Evolutionary conservation across 2,113 vertebrate genomes (phyloP).

Genomic region (Nycticryphes semicollaris): DNA sequence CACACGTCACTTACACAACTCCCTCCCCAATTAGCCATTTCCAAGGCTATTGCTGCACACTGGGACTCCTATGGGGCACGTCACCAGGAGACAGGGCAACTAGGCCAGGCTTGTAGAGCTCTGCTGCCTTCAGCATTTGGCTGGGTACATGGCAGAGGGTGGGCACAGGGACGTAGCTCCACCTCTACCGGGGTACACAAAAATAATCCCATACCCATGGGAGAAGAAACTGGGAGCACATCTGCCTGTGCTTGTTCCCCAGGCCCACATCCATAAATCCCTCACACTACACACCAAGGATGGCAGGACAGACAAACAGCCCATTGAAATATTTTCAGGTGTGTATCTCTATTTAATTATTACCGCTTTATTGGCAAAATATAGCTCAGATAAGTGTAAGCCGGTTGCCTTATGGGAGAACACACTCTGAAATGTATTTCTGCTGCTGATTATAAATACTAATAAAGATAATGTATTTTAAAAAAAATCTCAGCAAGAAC

Average conservation of each 20-base stretch:
- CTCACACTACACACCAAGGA: background rate
- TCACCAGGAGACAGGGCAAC: background rate
- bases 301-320: background rate
- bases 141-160: background rate
- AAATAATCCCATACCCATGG: rapidly evolving
- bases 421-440: background rate
- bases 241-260: background rate
- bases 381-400: background rate
- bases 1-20: background rate
- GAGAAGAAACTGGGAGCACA: background rate
- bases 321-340: background rate
- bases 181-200: rapidly evolving
- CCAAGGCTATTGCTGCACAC: background rate
- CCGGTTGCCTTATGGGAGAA: background rate
- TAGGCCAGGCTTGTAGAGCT: background rate
- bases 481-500: background rate
- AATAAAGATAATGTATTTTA: background rate
- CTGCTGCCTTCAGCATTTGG: background rate
- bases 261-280: background rate
- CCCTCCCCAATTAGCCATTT: background rate
- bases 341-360: background rate
- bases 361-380: background rate
- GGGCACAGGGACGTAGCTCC: rapidly evolving
- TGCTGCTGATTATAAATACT: background rate
- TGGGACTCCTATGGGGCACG: background rate